Evolutionary conservation across 2,113 vertebrate genomes (phyloP).

Genomic region (Callospermophilus lateralis): DNA sequence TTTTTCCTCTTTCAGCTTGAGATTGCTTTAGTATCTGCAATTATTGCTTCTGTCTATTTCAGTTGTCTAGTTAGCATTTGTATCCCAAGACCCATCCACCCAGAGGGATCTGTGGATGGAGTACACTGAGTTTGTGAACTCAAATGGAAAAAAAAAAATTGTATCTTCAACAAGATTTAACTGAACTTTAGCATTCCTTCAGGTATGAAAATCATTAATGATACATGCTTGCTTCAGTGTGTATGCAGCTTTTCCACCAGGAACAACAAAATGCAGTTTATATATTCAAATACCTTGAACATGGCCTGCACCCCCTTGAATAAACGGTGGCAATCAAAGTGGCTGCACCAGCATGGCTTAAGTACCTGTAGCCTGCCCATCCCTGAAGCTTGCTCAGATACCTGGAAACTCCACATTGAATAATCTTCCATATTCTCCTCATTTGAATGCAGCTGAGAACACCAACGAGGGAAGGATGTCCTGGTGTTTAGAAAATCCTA

Average conservation of each 20-base stretch:
- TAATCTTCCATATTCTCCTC: background rate
- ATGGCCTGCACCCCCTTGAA: background rate
- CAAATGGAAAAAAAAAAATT: background rate
- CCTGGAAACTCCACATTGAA: background rate
- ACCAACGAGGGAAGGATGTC: background rate
- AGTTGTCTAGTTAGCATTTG: background rate
- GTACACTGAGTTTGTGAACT: background rate
- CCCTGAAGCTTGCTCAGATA: background rate
- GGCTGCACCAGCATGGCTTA: accelerated
- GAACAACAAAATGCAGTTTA: background rate
- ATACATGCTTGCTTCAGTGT: background rate
- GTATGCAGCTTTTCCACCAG: background rate
- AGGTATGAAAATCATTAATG: background rate
- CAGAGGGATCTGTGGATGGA: background rate
- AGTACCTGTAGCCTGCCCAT: background rate
- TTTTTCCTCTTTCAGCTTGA: background rate
- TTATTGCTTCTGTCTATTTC: background rate
- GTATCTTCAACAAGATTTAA: background rate
- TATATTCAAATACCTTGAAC: background rate
- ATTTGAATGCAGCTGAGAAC: background rate
- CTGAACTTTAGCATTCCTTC: background rate
- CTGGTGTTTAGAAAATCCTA: background rate
- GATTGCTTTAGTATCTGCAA: background rate
- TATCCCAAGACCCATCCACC: background rate
- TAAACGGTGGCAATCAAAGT: background rate